Evolutionary conservation across 2,888 invertebrate genomes (phyloP).

Genomic region (Ophion obscuratus): DNA sequence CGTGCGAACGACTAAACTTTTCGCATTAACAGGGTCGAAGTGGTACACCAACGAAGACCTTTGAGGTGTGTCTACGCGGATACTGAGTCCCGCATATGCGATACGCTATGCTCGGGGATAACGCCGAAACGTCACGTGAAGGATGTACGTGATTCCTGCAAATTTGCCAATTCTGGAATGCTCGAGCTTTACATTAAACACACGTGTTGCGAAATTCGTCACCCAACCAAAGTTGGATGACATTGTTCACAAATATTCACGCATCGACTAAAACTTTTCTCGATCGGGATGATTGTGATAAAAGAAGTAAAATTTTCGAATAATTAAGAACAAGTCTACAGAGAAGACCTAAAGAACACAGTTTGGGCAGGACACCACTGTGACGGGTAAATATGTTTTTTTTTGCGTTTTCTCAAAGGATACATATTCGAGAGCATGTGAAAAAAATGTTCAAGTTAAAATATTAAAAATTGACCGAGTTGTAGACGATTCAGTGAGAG

Average conservation of each 20-base stretch:
- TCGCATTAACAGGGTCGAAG: conserved; percentile 64
- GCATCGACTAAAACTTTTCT: neutral
- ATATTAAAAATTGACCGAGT: too few species aligned
- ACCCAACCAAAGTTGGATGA: neutral
- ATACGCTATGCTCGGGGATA: conserved; percentile 12
- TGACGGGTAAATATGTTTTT: too few species aligned
- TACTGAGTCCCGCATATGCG: conserved; percentile 15
- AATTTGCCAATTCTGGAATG: conserved; percentile 20
- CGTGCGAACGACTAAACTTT: conserved; percentile 70
- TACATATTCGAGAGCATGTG: too few species aligned
- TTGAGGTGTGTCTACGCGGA: conserved; percentile 14
- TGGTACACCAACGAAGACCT: conserved; percentile 32
- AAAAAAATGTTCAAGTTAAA: too few species aligned
- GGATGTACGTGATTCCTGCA: conserved; percentile 53
- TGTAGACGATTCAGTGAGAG: too few species aligned
- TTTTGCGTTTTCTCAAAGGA: too few species aligned
- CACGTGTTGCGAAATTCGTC: conserved; percentile 9
- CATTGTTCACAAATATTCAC: neutral
- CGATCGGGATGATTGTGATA: neutral
- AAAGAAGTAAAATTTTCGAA: neutral
- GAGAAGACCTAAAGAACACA: too few species aligned
- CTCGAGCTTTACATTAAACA: neutral
- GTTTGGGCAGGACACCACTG: too few species aligned
- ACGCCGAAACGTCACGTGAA: conserved; percentile 54
- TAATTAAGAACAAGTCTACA: neutral